These are phyloP conservation scores for Callocephalon fimbriatum DNA, from an alignment of 2,113 vertebrate genomes.

Conservation along the genomic window DNA sequence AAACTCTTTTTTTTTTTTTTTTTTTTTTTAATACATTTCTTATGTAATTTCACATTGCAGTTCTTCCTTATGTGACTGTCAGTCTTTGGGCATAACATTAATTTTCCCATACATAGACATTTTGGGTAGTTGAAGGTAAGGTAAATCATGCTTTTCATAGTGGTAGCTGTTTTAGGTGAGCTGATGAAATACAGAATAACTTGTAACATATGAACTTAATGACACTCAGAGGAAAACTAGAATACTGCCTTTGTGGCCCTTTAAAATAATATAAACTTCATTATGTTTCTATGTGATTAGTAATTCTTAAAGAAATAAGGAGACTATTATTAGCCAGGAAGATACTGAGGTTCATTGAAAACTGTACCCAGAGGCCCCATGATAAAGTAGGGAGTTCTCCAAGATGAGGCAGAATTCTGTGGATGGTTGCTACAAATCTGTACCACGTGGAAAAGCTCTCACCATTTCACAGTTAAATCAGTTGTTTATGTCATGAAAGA, in stretches of 20 bases:
- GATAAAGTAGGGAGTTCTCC: background rate
- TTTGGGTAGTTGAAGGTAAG: background rate
- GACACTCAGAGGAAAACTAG: background rate
- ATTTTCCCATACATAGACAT: background rate
- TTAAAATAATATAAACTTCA: slow-evolving; percentile 1
- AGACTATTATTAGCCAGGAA: background rate
- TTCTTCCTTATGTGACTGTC: background rate
- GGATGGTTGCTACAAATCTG: background rate
- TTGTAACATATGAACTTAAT: slow-evolving; percentile 9
- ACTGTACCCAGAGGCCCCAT: background rate
- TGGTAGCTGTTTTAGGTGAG: background rate
- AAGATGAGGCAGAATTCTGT: background rate
- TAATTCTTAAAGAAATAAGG: slow-evolving; percentile 13
- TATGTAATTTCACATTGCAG: background rate
- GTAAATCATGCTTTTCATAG: background rate
- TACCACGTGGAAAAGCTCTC: background rate
- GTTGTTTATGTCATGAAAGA: background rate
- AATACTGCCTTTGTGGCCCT: background rate
- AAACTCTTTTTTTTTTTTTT: background rate
- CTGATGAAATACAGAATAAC: slow-evolving; percentile 6
- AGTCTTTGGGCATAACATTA: background rate
- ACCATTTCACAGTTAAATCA: background rate
- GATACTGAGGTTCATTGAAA: background rate
- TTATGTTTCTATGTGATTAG: slow-evolving; percentile 31
- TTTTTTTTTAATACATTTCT: background rate